Base-by-base conservation (phyloP, 2,113 vertebrate species). In the Dasyprocta punctata region DNA sequence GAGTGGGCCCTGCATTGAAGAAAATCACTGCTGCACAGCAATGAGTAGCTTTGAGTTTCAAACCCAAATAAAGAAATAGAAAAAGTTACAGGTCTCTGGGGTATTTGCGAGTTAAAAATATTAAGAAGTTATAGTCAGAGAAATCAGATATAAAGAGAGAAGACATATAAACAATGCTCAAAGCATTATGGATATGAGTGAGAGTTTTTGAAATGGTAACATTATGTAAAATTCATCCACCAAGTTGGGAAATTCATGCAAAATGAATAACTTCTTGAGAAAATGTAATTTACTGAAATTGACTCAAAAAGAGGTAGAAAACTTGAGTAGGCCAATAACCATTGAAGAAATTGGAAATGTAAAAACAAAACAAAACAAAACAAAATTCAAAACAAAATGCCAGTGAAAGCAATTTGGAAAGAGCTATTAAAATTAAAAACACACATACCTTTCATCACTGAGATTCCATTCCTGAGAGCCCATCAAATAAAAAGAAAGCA, bases 261-360 rank as follows among this genome's bases (percentile, higher is more conserved):
- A 97, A 97, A 97, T 77, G 47, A 97, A 95, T 87, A 78, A 94
- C 73, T 94, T 89, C 65, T 69, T 95, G 90, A 56, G 93, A 97
- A 97, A 98, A 97, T 75, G 77, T 73, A 86, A 96, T 90, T 96
- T 92, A 73, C 93, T 89, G 95, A 93, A 97, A 93, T 38, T 97
- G 96, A 96, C 92, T 95, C 92, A 94, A 94, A 92, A 97, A 97
- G 92, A 95, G 84, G 75, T 96, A 89, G 95, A 94, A 97, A 94
- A 92, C 52, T 92, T 1, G 24, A 93, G 63, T 24, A 73, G 84
- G 75, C 90, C 85, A 86, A 60, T 41, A 86, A 87, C 56, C 54
- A 87, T 4, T 8, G 61, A 75, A 75, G 56, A 95, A 97, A 92
- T 69, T 63, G 89, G 82, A 97, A 97, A 89, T 89, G 71, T 86